These are phyloP conservation scores for Julus scandinavius DNA, from an alignment of 2,888 invertebrate species.

Conservation along the genomic window DNA sequence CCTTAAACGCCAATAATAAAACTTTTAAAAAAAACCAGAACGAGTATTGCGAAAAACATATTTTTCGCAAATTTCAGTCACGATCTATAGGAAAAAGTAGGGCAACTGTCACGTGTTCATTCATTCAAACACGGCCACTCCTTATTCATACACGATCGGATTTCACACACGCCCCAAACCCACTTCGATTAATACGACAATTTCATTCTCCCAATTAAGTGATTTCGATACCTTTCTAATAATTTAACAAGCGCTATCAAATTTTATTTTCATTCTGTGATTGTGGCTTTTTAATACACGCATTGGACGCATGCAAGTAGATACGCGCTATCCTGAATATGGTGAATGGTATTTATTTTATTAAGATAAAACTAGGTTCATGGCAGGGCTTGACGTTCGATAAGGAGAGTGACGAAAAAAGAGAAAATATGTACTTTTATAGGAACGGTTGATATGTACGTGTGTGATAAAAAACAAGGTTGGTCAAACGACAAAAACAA, in stretches of 20 bases:
- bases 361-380: neutral
- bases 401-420: conserved; percentile 24
- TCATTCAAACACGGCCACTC: conserved; percentile 31
- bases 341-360: neutral
- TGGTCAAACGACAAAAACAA: neutral
- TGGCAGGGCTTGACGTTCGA: neutral
- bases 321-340: neutral
- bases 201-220: too few species aligned
- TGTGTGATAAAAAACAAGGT: neutral
- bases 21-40: too few species aligned
- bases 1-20: neutral
- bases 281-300: neutral
- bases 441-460: neutral
- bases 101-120: conserved; percentile 33
- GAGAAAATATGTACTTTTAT: neutral
- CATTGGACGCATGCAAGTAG: neutral
- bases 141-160: conserved; percentile 22
- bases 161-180: neutral
- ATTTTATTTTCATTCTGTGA: neutral
- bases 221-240: neutral
- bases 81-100: conserved; percentile 37
- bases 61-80: conserved; percentile 35
- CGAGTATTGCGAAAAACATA: neutral
- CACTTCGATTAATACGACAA: neutral
- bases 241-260: neutral